Evolutionary conservation across 2,113 vertebrate genomes (phyloP).

Genomic region (Xenopus borealis): DNA sequence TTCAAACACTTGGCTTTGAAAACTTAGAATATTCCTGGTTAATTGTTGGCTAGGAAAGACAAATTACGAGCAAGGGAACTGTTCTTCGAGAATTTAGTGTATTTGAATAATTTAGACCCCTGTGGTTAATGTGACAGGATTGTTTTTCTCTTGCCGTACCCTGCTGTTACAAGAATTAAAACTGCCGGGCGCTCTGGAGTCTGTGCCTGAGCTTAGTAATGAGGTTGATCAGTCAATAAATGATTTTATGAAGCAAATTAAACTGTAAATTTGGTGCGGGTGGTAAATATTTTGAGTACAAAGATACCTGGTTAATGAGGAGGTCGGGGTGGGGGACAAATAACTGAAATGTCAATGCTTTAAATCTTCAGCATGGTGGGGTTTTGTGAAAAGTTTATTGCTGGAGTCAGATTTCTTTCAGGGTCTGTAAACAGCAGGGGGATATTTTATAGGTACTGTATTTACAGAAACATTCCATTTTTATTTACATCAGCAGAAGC

Average conservation of each 20-base stretch:
- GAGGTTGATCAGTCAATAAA: constrained; percentile 89
- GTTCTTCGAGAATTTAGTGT: constrained; percentile 91
- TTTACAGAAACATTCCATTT: constrained; percentile 50
- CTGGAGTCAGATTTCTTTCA: constrained; percentile 38
- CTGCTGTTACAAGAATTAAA: constrained; percentile 90
- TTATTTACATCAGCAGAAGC: constrained; percentile 43
- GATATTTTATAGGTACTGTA: constrained; percentile 42
- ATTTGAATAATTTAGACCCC: constrained; percentile 99
- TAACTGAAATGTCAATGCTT: constrained; percentile 71
- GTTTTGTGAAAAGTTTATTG: constrained; percentile 59
- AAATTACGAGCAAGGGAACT: constrained; percentile 89
- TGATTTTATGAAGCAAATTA: constrained; percentile 85
- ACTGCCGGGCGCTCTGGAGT: constrained; percentile 69
- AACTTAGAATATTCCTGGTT: constrained; percentile 90
- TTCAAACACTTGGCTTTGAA: constrained; percentile 87
- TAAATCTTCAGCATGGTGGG: constrained; percentile 65
- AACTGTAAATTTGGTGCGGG: constrained; percentile 77
- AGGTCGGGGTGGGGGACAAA: constrained; percentile 54
- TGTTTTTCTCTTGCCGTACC: constrained; percentile 90
- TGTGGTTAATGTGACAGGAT: constrained; percentile 89
- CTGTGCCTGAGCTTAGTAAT: constrained; percentile 75
- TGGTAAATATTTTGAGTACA: constrained; percentile 85
- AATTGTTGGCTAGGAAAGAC: constrained; percentile 94
- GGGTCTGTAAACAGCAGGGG: constrained; percentile 50
- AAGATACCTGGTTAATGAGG: constrained; percentile 77